These are phyloP conservation scores for Mugil cephalus DNA, from an alignment of 2,113 vertebrate genomes.

Conservation along the genomic window DNA sequence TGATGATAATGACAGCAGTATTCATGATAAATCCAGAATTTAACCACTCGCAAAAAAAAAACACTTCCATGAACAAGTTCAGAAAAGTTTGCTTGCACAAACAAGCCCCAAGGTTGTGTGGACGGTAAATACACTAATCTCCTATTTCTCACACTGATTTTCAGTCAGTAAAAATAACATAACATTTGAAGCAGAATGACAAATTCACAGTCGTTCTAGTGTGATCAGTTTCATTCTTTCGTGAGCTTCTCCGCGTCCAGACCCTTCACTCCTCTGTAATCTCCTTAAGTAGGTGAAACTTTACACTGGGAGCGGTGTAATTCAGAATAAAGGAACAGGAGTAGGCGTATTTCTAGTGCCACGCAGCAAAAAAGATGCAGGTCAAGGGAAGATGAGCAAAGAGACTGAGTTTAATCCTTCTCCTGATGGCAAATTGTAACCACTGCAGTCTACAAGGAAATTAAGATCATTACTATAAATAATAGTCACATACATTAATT, in stretches of 20 bases:
- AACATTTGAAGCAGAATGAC: background rate
- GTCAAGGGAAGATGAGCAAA: background rate
- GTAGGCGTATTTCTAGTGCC: conserved; percentile 2
- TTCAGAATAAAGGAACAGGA: conserved; percentile 23
- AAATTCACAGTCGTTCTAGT: background rate
- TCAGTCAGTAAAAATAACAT: background rate
- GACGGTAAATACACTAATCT: no score
- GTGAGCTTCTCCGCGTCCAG: no score
- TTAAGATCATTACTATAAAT: no score
- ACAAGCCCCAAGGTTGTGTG: no score
- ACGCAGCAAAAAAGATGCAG: background rate
- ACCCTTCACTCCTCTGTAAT: background rate
- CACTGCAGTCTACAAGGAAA: background rate
- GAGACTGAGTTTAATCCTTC: background rate
- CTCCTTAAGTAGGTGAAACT: conserved; percentile 29
- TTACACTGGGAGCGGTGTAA: conserved; percentile 37
- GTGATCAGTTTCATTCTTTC: background rate
- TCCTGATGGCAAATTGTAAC: background rate
- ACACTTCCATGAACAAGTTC: no score
- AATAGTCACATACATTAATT: no score
- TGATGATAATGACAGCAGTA: background rate
- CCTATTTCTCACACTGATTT: no score
- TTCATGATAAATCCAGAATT: background rate
- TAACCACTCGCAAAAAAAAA: background rate
- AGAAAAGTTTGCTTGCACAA: no score